Base-by-base conservation (phyloP, 1,140 invertebrate genomes). In the Drosophila leontia region DNA sequence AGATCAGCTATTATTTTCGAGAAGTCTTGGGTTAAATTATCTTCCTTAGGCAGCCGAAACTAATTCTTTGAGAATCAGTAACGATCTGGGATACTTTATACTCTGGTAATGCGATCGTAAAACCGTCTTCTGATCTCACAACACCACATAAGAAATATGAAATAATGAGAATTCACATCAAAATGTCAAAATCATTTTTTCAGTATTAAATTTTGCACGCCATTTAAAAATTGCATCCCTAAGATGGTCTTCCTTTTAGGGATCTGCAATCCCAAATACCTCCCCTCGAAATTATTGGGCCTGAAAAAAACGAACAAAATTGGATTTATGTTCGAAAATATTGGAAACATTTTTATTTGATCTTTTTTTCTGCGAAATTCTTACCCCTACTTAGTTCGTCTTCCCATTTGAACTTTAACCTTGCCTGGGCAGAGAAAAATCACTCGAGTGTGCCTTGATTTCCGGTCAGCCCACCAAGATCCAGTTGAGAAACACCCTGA, bases 191-290 rank as follows among this genome's bases (percentile, higher is more conserved):
- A 81, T 87, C 68, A 53, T 63, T 78, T 78, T 70, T 68, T 62
- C 50, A 75, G 88, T 69, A 84, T 75, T 75, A 78, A 48, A 88
- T 88, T 88, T 88, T 84, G 84, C 84, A 90, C 80, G 81, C 64
- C 81, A 78, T 88, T 88, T 88, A 87, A 71, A 23, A 48, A 78
- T 65, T 37, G n/a, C 58, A 75, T 75, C 59, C 70, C 53, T 42
- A 57, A 60, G 48, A 57, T 57, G 23, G 37, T 35, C 26, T 35
- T 8, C 11, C 70, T 45, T 45, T 32, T 15, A 47, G 17, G 50
- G 29, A 35, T 55, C 26, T 29, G 57, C 57, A 42, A 78, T 78
- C 44, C 58, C 51, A 53, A 53, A 64, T 70, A 51, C 39, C 60
- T 64, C 59, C 69, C 82, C 75, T 70, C 61, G 13, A 70, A 79